Evolutionary conservation across 2,888 invertebrate species (phyloP).

Genomic region (Empis stercorea): DNA sequence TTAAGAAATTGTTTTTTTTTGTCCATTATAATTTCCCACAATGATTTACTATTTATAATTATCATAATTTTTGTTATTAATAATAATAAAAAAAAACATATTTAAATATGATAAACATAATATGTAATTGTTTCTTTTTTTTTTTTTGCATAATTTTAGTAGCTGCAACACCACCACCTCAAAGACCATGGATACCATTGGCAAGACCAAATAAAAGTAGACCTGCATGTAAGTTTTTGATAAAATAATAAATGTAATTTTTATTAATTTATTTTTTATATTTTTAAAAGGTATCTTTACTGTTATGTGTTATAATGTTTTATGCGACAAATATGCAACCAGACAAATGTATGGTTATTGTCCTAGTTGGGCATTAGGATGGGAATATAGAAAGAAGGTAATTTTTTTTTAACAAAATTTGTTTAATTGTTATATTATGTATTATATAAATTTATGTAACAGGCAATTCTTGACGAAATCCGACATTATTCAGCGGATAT

Average conservation of each 20-base stretch:
- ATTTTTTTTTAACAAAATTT: neutral
- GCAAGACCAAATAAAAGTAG: conserved; percentile 77
- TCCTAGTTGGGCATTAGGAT: conserved; percentile 96
- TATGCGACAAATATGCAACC: conserved; percentile 98
- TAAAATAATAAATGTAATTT: neutral
- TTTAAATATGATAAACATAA: too few species aligned
- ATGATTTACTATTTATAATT: neutral
- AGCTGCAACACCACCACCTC: conserved; percentile 78
- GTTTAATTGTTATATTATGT: neutral
- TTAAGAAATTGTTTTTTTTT: too few species aligned
- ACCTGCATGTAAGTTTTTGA: conserved; percentile 72
- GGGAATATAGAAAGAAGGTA: conserved; percentile 95
- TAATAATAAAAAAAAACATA: too few species aligned
- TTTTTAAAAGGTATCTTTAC: conserved; percentile 71
- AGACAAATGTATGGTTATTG: conserved; percentile 99
- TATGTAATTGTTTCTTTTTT: too few species aligned
- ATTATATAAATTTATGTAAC: neutral
- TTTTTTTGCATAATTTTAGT: conserved; percentile 60
- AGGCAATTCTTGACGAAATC: conserved; percentile 86
- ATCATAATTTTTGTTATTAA: neutral
- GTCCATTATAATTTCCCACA: too few species aligned
- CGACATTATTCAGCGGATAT: conserved; percentile 93
- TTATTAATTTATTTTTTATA: neutral
- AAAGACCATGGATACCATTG: conserved; percentile 89
- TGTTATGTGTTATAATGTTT: conserved; percentile 98